phyloP scores from a whole-genome alignment of 1,140 invertebrate genomes.

The Drosophila persimilis region DNA sequence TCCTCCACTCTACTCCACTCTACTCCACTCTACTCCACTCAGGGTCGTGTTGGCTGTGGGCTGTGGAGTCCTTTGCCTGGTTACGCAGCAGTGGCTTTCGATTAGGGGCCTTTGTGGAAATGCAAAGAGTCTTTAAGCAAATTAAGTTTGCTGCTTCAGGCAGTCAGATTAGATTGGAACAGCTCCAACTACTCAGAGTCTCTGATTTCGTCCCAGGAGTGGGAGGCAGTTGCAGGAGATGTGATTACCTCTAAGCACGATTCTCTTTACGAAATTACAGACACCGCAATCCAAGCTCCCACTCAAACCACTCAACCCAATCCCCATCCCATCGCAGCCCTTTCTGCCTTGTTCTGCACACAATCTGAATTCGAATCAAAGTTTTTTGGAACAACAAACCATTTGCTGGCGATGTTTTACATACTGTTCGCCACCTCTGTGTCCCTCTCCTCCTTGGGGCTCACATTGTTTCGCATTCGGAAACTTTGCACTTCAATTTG shows the following conservation, averaged over 20 bases:
- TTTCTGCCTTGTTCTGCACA: conserved; percentile 5
- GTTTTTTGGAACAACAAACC: conserved; percentile 54
- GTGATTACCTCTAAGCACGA: conserved; percentile 43
- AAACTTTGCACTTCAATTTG: conserved; percentile 77
- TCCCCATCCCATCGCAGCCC: background rate
- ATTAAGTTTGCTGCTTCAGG: too few relatives aligned
- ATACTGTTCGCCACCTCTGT: conserved; percentile 22
- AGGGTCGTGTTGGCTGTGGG: background rate
- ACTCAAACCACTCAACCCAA: conserved; percentile 1
- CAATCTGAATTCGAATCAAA: conserved; percentile 67
- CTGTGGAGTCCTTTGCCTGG: conserved; percentile 1
- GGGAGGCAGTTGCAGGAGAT: background rate
- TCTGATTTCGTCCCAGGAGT: too few relatives aligned
- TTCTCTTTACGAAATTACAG: conserved; percentile 38
- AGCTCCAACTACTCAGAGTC: too few relatives aligned
- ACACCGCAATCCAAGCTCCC: conserved; percentile 15
- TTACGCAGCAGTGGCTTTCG: background rate
- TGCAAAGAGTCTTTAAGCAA: too few relatives aligned
- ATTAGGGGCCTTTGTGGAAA: too few relatives aligned
- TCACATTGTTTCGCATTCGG: conserved; percentile 48
- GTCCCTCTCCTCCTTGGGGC: conserved; percentile 1
- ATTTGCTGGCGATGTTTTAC: conserved; percentile 40
- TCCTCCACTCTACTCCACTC: background rate
- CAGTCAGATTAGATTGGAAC: too few relatives aligned
- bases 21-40: background rate